Conservation (phyloP, 2,113 vertebrate genomes). For the Anser cygnoides region DNA sequence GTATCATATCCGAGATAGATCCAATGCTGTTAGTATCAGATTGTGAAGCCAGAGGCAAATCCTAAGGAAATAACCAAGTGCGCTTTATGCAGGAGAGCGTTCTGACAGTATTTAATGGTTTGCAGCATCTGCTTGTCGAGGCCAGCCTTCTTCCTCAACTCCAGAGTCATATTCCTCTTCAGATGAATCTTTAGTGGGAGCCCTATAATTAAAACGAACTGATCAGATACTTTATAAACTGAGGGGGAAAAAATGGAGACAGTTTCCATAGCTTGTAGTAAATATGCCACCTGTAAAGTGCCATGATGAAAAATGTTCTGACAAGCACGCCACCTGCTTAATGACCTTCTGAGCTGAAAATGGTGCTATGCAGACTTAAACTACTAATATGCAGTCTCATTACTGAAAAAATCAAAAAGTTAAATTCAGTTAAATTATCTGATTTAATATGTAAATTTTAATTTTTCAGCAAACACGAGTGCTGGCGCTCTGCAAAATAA, state of each 20-base stretch:
- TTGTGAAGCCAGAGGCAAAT: slow-evolving; percentile 56
- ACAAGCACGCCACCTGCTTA: not conserved
- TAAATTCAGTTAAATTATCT: not conserved
- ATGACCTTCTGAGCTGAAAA: not conserved
- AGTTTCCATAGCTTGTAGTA: not conserved
- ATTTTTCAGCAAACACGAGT: not conserved
- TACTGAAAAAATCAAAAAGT: not conserved
- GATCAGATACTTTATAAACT: slow-evolving; percentile 15
- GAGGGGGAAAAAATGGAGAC: not conserved
- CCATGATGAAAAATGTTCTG: fast-evolving
- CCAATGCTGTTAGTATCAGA: slow-evolving; percentile 63
- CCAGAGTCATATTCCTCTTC: slow-evolving; percentile 96
- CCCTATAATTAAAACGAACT: slow-evolving; percentile 77
- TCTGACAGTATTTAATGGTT: slow-evolving; percentile 85
- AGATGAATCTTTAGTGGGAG: slow-evolving; percentile 87
- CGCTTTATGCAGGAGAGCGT: slow-evolving; percentile 30
- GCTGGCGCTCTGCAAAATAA: not conserved
- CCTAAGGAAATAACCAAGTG: slow-evolving; percentile 57
- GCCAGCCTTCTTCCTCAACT: slow-evolving; percentile 95
- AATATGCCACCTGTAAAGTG: not conserved
- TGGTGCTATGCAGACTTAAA: not conserved
- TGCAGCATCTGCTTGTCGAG: slow-evolving; percentile 92
- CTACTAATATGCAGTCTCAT: not conserved
- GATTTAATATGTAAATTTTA: not conserved
- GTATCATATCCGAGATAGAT: slow-evolving; percentile 35